Evolutionary conservation across 2,888 invertebrate species (phyloP).

Genomic region (Harpalus rubripes): DNA sequence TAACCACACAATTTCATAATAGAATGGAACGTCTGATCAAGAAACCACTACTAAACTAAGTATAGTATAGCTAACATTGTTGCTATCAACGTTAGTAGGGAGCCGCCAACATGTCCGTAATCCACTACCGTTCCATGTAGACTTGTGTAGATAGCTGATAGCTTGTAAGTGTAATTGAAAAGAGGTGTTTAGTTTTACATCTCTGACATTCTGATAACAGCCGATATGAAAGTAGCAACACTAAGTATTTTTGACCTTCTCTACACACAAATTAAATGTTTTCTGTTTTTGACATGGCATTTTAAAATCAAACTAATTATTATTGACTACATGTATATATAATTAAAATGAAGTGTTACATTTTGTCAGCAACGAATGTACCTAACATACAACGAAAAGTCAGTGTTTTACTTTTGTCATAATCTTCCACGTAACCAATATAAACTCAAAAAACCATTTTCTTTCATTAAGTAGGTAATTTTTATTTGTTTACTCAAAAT

Average conservation of each 20-base stretch:
- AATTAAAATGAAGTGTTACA: no score
- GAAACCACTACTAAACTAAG: no score
- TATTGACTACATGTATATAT: not conserved
- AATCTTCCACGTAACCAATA: no score
- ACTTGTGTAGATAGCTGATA: not conserved
- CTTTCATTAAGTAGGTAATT: no score
- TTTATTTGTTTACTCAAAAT: no score
- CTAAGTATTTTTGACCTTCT: conserved; percentile 24
- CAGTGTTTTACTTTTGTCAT: no score
- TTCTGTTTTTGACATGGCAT: conserved; percentile 15
- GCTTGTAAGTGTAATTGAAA: conserved; percentile 43
- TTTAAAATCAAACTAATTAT: not conserved
- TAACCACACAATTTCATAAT: no score
- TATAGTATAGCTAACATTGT: no score
- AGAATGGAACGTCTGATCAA: no score
- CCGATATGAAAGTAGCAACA: conserved; percentile 28
- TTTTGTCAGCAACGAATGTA: no score
- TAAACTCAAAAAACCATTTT: no score
- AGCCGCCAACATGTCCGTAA: not conserved
- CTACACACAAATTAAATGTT: conserved; percentile 15
- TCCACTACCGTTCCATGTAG: conserved; percentile 18
- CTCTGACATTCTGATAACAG: conserved; percentile 47
- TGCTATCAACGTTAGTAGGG: not conserved
- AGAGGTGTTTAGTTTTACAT: conserved; percentile 44
- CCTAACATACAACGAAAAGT: no score